Base-by-base conservation (phyloP, 1,140 invertebrate genomes). In the Pseudomyrmex concolor region DNA sequence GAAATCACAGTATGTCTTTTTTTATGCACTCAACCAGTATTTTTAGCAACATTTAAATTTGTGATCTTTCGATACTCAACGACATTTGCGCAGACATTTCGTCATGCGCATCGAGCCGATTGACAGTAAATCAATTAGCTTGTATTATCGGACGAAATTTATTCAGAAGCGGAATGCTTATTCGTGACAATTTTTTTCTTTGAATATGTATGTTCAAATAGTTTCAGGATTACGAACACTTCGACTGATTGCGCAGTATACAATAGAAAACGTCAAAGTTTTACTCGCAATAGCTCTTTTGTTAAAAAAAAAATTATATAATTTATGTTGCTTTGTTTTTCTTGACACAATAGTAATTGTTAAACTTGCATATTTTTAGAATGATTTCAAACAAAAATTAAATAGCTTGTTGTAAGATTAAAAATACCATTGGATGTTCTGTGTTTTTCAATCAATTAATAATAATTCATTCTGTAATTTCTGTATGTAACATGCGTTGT, bases 121-220 rank as follows among this genome's bases (percentile, higher is more conserved):
- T 54, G 74, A 48, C 63, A 15, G 74, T 68, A 68, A 50, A 78
- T 78, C 68, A 50, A 78, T 78, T 78, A 78, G 34, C 51, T 12
- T 63, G 68, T 63, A 78, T 55, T 68, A 78, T 78, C 64, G 63
- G 13, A 3, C 50, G 15, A 78, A 68, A 78, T 68, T 57, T 57
- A 68, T 55, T 77, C 50, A 63, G 34, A 57, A 78, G 54, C 66
- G 34, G 2, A 25, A 7, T 55, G n/a, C n/a, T n/a, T 51, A 34
- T 7, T 55, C 34, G 43, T 57, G 19, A 78, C 63, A 68, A 19
- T 12, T 17, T 13, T 10, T 17, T 2, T 66, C 12, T n/a, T 66
- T 9, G n/a, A 66, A 45, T 3, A 15, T 45, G 2, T 78, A 68
- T 78, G 13, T 68, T 63, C 7, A 15, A 57, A 67, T 68, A 78